Evolutionary conservation across 2,888 invertebrate genomes (phyloP).

Genomic region (Cyaniris semiargus): DNA sequence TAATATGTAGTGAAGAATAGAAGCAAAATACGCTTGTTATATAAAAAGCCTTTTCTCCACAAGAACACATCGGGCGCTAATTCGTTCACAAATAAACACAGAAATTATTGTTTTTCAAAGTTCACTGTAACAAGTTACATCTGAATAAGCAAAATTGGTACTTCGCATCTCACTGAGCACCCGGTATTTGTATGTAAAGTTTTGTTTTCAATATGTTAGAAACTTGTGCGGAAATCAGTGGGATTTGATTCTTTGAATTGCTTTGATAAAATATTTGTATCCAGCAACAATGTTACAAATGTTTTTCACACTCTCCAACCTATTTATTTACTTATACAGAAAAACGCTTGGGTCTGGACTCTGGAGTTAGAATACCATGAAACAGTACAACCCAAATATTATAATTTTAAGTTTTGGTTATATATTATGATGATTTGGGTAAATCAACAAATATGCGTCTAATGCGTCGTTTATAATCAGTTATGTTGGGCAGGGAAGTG

Average conservation of each 20-base stretch:
- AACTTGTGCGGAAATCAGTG: conserved; percentile 11
- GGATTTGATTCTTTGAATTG: background rate
- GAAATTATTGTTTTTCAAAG: conserved; percentile 18
- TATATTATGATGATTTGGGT: too few relatives aligned
- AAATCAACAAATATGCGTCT: too few relatives aligned
- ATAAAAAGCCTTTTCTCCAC: background rate
- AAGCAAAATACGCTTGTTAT: background rate
- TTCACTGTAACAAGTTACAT: conserved; percentile 18
- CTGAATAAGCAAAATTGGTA: conserved; percentile 17
- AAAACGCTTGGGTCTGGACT: too few relatives aligned
- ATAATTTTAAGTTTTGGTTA: too few relatives aligned
- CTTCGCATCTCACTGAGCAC: conserved; percentile 5
- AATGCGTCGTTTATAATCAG: too few relatives aligned
- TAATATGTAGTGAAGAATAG: too few relatives aligned
- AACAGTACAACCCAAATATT: too few relatives aligned
- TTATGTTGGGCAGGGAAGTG: too few relatives aligned
- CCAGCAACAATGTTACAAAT: background rate
- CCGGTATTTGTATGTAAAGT: conserved; percentile 17
- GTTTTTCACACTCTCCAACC: background rate
- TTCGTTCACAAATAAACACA: background rate
- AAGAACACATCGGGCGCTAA: conserved; percentile 3
- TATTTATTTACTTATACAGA: too few relatives aligned
- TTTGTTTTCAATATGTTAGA: conserved; percentile 15
- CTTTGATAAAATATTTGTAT: background rate
- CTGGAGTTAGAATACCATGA: too few relatives aligned